phyloP scores from a whole-genome alignment of 2,888 invertebrate species.

The Nomada fucata region DNA sequence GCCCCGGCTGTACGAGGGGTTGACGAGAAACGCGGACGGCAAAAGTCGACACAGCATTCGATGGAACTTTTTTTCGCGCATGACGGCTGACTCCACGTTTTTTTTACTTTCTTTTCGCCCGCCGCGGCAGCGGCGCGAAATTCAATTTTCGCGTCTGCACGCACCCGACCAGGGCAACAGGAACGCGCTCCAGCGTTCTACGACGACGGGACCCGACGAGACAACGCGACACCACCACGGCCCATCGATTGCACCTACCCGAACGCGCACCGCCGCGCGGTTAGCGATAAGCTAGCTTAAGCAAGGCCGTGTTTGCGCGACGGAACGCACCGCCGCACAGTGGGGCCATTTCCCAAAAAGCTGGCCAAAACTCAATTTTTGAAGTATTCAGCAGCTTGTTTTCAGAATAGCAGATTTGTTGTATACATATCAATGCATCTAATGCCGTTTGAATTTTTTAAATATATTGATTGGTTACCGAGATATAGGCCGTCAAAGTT shows the following conservation, averaged over 20 bases:
- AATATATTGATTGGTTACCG: no score
- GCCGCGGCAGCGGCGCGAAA: conserved; percentile 51
- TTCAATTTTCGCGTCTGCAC: conserved; percentile 65
- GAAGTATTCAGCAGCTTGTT: no score
- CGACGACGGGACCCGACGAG: conserved; percentile 26
- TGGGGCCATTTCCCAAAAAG: no score
- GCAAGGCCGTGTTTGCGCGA: no score
- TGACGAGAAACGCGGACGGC: conserved; percentile 14
- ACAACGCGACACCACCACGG: conserved; percentile 59
- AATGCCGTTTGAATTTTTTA: no score
- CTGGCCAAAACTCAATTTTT: no score
- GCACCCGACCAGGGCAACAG: conserved; percentile 14
- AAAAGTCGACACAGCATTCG: conserved; percentile 44
- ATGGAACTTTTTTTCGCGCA: conserved; percentile 54
- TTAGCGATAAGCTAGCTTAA: conserved; percentile 47
- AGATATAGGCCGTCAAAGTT: no score
- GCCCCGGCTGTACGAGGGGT: not conserved
- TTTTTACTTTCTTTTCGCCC: conserved; percentile 37
- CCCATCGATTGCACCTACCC: conserved; percentile 45
- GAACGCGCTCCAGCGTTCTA: conserved; percentile 24
- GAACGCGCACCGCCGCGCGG: conserved; percentile 20
- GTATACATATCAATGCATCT: no score
- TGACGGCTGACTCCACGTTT: conserved; percentile 14
- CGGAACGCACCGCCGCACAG: not conserved
- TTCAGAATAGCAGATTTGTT: no score